Evolutionary conservation across 1,140 invertebrate species (phyloP), one percentile per base, ranked within the genome.

Genomic region (Hylyphantes graminicola): DNA sequence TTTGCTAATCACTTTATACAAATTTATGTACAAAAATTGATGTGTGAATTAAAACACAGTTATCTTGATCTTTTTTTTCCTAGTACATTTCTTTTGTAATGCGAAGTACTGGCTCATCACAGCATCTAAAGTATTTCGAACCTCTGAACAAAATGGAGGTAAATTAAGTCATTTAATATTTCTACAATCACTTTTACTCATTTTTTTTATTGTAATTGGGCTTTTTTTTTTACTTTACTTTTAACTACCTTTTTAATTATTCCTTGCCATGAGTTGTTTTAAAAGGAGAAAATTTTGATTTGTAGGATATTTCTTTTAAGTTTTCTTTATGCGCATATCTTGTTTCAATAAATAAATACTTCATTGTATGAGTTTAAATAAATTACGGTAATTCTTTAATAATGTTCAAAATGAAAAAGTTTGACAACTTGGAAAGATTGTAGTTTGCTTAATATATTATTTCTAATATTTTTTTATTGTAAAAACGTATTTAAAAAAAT

Each of bases 21-120:
- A 35, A 5, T 35, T 35, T 35, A 35, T 35, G 35, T 2, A 35
- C 35, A 35, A 5, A 35, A 35, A 35, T 5, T 35, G 5, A 35
- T 35, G 35, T 5, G 1, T 35, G 1, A 35, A 35, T 35, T 35
- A 35, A 35, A 35, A 35, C 5, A 1, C 35, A 1, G 35, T 35
- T 35, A 35, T 35, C 5, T 35, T 35, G 8, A 13, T 53, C 59
- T 61, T 2, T 51, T 67, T 19, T 35, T 73, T 72, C 55, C 75
- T 21, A 83, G 80, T 83, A 83, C 59, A n/a, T 57, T 55, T 63
- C 80, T 10, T 83, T 74, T 83, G 80, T 83, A n/a, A 75, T 83
- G 8, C 50, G 80, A 74, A 74, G 80, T 10, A 83, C 8, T 74
- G 80, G 80, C 7, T 55, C 59, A 64, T 12, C 50, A 12, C 80